Base-by-base conservation (phyloP, 2,113 vertebrate genomes). In the Sitta europaea region DNA sequence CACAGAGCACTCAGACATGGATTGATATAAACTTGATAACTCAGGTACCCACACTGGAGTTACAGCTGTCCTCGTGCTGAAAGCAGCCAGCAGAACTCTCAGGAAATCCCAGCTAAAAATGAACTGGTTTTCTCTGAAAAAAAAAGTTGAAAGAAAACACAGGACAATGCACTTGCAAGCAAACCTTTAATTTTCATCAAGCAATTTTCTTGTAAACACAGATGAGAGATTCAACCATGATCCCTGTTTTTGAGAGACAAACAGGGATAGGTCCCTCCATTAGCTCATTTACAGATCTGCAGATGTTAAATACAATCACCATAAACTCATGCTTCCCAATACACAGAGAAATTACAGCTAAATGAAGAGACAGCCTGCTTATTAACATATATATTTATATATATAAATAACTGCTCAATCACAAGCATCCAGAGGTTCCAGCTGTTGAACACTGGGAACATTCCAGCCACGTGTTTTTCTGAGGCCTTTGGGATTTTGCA, bases 141-240 rank as follows among this genome's bases (percentile, higher is more conserved):
- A 75, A 59, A 18, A 42, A 59, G 61, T 12, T 42, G 53, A 96
- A 97, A 92, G n/a, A 94, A 96, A 87, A 51, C 86, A 76, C 88
- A 67, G 79, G 80, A 92, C 92, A 91, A 81, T 28, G 48, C 35
- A 81, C 28, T 92, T 94, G 81, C 31, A 97, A 97, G 91, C 80
- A 91, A 96, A 91, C 53, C 50, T 97, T 98, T 96, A 97, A 96
- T 97, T 97, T 96, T 65, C 92, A 94, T 66, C 59, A 79, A 83
- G 70, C 4, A 0, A 78, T 73, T 87, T 96, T 29, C 94, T 79
- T 86, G 58, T 83, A 95, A 97, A 88, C 73, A 92, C 0, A 90
- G 66, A 90, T 66, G 58, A 89, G 68, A 91, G 94, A 76, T 53
- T 85, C 45, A 93, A 19, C 92, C 66, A 11, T 53, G 75, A 96